Evolutionary conservation across 2,797 vertebrate genomes (phyloP).

Genomic region (Staurois parvus): DNA sequence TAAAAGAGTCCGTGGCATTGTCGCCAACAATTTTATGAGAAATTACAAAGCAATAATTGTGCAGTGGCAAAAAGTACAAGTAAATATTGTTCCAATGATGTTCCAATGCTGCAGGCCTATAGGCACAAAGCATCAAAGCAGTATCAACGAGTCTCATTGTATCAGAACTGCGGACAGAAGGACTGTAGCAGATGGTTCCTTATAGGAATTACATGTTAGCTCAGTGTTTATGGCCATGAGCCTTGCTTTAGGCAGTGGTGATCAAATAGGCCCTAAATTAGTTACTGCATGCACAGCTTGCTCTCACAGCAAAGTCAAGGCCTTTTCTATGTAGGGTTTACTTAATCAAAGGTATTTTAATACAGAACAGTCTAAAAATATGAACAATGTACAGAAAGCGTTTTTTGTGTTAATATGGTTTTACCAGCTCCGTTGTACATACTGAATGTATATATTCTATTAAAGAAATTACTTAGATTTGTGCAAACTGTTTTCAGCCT

Average conservation of each 20-base stretch:
- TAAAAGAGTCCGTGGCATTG: no score
- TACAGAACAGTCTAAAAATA: neutral
- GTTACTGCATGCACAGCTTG: constrained; percentile 6
- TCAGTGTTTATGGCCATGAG: neutral
- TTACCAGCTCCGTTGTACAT: no score
- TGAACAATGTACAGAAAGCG: neutral
- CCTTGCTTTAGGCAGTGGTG: neutral
- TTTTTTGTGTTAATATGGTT: no score
- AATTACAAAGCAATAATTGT: no score
- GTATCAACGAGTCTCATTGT: constrained; percentile 4
- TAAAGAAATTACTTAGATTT: no score
- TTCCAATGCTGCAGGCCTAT: no score
- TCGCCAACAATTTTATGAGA: no score
- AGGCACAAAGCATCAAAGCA: constrained; percentile 2
- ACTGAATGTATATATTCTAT: no score
- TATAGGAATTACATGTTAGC: constrained; percentile 15
- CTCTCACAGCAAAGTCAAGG: neutral
- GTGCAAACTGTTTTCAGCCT: no score
- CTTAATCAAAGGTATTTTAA: neutral
- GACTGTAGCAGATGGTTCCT: constrained; percentile 14
- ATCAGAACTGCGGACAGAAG: constrained; percentile 7
- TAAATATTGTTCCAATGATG: no score
- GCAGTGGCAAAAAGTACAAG: no score
- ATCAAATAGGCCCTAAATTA: constrained; percentile 1
- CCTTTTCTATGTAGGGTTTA: neutral